Conservation (phyloP, 2,113 vertebrate genomes). For the Chroicocephalus ridibundus region DNA sequence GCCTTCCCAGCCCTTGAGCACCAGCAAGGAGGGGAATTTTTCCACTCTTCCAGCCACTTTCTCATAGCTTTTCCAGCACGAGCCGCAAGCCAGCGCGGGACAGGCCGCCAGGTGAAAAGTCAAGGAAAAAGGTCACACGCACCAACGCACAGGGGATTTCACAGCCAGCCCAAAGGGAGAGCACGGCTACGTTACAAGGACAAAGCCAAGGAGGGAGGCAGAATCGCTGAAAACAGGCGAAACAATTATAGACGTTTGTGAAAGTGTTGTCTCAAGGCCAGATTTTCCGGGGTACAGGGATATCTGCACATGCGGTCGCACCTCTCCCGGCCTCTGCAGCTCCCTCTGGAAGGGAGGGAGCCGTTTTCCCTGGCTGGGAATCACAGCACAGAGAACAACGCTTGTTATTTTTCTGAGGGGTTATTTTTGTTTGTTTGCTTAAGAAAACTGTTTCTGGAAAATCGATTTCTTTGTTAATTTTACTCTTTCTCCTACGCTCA, state of each 20-base stretch:
- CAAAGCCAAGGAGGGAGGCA: not conserved
- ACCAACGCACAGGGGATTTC: fast-evolving
- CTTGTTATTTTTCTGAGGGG: not conserved
- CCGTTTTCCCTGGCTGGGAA: not conserved
- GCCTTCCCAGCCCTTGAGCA: not conserved
- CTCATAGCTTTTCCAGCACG: not conserved
- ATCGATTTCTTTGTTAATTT: not conserved
- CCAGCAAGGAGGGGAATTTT: not conserved
- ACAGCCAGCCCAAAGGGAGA: not conserved
- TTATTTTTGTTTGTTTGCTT: not conserved
- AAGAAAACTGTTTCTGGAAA: not conserved
- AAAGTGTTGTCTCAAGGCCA: fast-evolving
- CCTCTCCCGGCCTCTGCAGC: not conserved
- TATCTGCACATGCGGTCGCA: fast-evolving
- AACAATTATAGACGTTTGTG: fast-evolving
- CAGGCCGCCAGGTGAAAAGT: not conserved
- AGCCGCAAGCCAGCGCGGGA: not conserved
- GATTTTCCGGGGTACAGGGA: fast-evolving
- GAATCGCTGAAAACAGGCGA: not conserved
- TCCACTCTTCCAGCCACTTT: not conserved
- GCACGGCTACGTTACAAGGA: fast-evolving
- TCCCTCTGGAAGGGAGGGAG: not conserved
- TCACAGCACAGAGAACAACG: not conserved
- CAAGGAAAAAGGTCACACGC: not conserved
- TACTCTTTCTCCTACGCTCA: fast-evolving